Evolutionary conservation across 1,140 invertebrate genomes (phyloP).

Genomic region (Zeugodacus cucurbitae): DNA sequence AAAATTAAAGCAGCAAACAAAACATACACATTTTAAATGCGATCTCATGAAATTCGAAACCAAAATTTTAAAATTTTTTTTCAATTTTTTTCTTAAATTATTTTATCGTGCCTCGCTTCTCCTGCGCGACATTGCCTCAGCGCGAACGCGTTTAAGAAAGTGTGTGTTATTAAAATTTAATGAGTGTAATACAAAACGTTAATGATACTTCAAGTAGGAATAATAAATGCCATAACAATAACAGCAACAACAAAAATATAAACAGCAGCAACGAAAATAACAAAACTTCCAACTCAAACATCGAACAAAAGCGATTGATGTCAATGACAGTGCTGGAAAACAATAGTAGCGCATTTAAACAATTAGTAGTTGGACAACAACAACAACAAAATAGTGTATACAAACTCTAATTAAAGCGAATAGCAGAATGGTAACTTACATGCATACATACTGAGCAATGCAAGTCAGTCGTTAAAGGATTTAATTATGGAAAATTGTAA

Average conservation of each 20-base stretch:
- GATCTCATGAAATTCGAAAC: conserved; percentile 4
- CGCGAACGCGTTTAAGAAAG: neutral
- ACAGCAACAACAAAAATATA: too few species aligned
- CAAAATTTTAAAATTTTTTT: neutral
- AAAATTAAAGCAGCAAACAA: neutral
- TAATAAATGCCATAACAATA: neutral
- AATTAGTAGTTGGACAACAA: neutral
- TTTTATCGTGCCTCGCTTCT: too few species aligned
- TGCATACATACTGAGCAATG: neutral
- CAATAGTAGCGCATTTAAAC: neutral
- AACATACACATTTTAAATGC: neutral
- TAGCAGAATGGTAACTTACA: neutral
- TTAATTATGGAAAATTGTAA: too few species aligned
- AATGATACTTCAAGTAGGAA: neutral
- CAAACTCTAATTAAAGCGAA: neutral
- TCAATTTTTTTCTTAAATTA: too few species aligned
- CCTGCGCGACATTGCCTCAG: neutral
- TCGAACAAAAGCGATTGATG: neutral
- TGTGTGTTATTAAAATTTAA: conserved; percentile 16
- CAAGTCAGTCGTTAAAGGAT: neutral
- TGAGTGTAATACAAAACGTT: neutral
- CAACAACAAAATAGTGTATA: neutral
- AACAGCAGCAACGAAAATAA: too few species aligned
- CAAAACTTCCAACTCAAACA: neutral
- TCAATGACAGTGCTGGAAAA: neutral